Evolutionary conservation across 2,888 invertebrate species (phyloP), one percentile per base, ranked within the genome.

Genomic region (Muschampia staudingeri): DNA sequence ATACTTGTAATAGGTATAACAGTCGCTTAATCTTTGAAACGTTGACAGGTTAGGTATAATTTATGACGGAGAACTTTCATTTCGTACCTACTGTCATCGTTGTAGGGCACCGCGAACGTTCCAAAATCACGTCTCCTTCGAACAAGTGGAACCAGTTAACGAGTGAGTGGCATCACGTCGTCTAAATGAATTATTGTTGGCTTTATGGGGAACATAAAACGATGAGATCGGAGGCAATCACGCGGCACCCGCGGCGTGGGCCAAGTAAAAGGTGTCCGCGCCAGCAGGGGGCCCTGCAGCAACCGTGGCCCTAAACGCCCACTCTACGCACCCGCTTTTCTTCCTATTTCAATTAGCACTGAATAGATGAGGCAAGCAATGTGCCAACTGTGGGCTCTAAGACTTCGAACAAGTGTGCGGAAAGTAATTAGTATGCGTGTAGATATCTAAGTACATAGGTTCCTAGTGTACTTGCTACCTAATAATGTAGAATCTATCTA

Each of bases 141-240:
- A 90, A 92, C 93, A 91, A 93, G 92, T 92, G 91, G 93, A 91
- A 92, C 94, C 93, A 94, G 96, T 96, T 95, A 96, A 94, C 95
- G 94, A 96, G 92, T 95, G 95, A 96, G 95, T 96, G 96, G 96
- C 96, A 93, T 96, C 96, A 96, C 96, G 96, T 96, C 94, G 94
- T 95, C 95, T 96, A 96, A 96, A 97, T 97, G 96, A 96, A 96
- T 96, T 95, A 96, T 96, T 96, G 96, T 96, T 95, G 96, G 96
- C 95, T 96, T 97, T 96, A 96, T 96, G 95, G 93, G 92, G 95
- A 94, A 94, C 94, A 95, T 96, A 96, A 96, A 96, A 95, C 95
- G 96, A 96, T 95, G 96, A 96, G 95, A 95, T 95, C 95, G 95
- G 94, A 96, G 94, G 96, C 96, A 97, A 97, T 97, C 96, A 96